Evolutionary conservation across 2,797 vertebrate genomes (phyloP), one percentile per base, ranked within the genome.

Genomic region (Gymnothorax javanicus): DNA sequence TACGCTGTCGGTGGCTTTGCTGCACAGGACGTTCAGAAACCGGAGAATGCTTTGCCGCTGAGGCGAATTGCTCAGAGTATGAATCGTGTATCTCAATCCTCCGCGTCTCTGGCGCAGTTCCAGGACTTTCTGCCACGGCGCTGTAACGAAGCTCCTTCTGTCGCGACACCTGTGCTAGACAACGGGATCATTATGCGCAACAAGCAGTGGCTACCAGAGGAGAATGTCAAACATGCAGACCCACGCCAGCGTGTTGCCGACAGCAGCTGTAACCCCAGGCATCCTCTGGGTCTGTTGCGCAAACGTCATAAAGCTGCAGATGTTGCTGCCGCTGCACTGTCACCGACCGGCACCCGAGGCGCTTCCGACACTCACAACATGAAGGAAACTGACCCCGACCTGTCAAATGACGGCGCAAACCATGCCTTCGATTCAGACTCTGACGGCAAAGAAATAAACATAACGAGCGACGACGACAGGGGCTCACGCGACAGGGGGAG

Each of bases 381-480:
- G 17, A 90, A 90, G 90, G 92, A 91, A 67, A 89, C 58, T 6
- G 75, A 84, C n/a, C 81, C 56, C 4, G 13, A 9, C 27, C 2
- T 87, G 89, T 59, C 67, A 69, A 33, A 82, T 52, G 56, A 87
- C 69, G 82, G 27, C 12, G 73, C 59, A 71, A 3, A 88, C 33
- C 87, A 67, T 0, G 87, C 90, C 1, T 86, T 88, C 69, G 92
- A 89, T 86, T 94, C 95, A 3, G 90, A 89, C 91, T 96, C 96
- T 0, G 96, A 93, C 84, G 93, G 96, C 88, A 96, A 97, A 87
- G 97, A 98, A 91, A 93, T 97, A 88, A 96, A 97, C 93, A 96
- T 97, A 79, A 96, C 96, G 81, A 97, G 96, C 67, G 96, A 96
- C 82, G 96, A 96, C 43, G 95, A 95, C 87, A 83, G 83, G 43